These are phyloP conservation scores for Acronicta alni DNA, from an alignment of 2,888 invertebrate species.

Conservation along the genomic window DNA sequence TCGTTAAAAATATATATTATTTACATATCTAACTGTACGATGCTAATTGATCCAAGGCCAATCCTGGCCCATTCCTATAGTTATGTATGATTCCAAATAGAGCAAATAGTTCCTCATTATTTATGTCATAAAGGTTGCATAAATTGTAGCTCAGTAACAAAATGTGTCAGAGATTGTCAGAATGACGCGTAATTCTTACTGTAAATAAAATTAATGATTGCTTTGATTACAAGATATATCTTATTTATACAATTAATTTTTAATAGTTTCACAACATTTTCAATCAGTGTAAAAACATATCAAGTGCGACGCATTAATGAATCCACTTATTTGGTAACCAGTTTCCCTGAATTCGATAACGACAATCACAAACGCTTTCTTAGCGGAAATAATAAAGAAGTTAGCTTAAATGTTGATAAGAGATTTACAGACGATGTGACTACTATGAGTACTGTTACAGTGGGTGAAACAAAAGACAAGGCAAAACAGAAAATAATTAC, in stretches of 20 bases:
- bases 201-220: slow-evolving; percentile 54
- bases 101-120: slow-evolving; percentile 12
- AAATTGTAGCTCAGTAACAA: not conserved
- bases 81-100: not conserved
- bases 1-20: no score
- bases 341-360: slow-evolving; percentile 68
- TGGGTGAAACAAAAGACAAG: slow-evolving; percentile 59
- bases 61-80: not conserved
- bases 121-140: not conserved
- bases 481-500: slow-evolving; percentile 59
- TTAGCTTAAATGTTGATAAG: slow-evolving; percentile 32
- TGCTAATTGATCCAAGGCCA: not conserved
- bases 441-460: slow-evolving; percentile 51
- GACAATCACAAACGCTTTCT: slow-evolving; percentile 43
- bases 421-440: slow-evolving; percentile 15
- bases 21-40: no score
- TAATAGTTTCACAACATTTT: slow-evolving; percentile 62
- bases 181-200: slow-evolving; percentile 34
- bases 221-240: slow-evolving; percentile 61
- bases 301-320: slow-evolving; percentile 78
- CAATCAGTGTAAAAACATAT: slow-evolving; percentile 73
- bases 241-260: slow-evolving; percentile 67
- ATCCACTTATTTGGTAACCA: slow-evolving; percentile 76
- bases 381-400: slow-evolving; percentile 19
- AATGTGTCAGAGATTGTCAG: slow-evolving; percentile 18